Evolutionary conservation across 2,113 vertebrate genomes (phyloP), one percentile per base, ranked within the genome.

Genomic region (Peromyscus californicus): DNA sequence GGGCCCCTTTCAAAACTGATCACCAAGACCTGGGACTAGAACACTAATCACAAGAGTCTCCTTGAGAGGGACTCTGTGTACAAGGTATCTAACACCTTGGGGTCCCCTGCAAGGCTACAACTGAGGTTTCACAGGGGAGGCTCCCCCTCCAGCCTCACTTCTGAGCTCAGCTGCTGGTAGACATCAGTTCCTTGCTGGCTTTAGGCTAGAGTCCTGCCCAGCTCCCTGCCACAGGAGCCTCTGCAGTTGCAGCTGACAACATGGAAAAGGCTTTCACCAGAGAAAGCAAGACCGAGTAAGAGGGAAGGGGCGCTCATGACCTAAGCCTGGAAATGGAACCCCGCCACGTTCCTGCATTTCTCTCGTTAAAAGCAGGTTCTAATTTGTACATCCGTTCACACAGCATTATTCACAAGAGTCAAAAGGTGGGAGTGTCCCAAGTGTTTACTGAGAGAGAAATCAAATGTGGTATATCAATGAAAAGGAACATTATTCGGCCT

Each of bases 111-210:
- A 72, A 93, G 45, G 39, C 11, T 10, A 8, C 1, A n/a, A 0
- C 21, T 0, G 7, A 9, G 19, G 16, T 4, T 39, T 59, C 21
- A 31, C 15, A 7, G 8, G 17, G 2, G 42, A 42, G 15, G 21
- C 3, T 29, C 1, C 29, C 0, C 17, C 19, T 39, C 31, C 7
- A 42, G 29, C 31, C 63, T 84, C 61, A 48, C 4, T 8, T 72
- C 16, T 1, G 51, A 1, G 11, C 51, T 51, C 51, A 51, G 76
- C 39, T 17, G 0, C 17, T n/a, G 87, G 26, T 1, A 63, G 76
- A 39, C 45, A 33, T 91, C 1, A 0, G 7, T 6, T 63, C 19
- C 57, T 59, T 1, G 0, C 4, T 21, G 17, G 42, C 39, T 36
- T 54, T 4, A 51, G 26, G 31, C 13, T 4, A 13, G 54, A 31